These are phyloP conservation scores for Cisticola juncidis DNA, from an alignment of 2,113 vertebrate species.

Conservation along the genomic window DNA sequence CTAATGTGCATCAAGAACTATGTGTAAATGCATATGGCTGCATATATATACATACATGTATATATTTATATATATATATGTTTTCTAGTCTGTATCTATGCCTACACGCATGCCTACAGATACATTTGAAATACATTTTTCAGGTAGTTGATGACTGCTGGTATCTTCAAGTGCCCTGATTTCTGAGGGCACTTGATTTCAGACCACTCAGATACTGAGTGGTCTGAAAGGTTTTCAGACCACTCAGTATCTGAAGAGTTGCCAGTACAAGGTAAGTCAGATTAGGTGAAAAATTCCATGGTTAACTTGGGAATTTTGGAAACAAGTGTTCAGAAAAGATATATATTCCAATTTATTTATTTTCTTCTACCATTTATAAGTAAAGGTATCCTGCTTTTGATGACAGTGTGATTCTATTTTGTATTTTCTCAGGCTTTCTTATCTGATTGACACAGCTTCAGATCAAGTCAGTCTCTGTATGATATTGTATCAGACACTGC, in stretches of 20 bases:
- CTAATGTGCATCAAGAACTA: not conserved
- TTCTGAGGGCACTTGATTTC: not conserved
- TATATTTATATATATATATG: not conserved
- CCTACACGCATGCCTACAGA: not conserved
- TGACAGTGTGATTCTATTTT: not conserved
- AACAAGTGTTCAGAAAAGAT: not conserved
- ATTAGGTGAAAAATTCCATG: not conserved
- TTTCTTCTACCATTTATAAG: not conserved
- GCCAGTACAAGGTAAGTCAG: not conserved
- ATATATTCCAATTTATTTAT: not conserved
- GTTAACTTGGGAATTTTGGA: not conserved
- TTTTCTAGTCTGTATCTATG: not conserved
- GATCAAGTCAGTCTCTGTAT: not conserved
- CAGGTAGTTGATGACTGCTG: not conserved
- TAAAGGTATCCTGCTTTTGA: not conserved
- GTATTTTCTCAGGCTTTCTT: not conserved
- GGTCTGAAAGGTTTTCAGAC: not conserved
- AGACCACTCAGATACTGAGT: not conserved
- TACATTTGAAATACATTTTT: not conserved
- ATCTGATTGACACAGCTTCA: not conserved
- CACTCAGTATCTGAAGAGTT: not conserved
- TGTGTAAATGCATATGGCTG: accelerated
- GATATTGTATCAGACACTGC: not conserved
- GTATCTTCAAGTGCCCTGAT: not conserved
- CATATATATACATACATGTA: not conserved